These are phyloP conservation scores for Megastigmus dorsalis DNA, from an alignment of 2,888 invertebrate genomes.

Conservation along the genomic window DNA sequence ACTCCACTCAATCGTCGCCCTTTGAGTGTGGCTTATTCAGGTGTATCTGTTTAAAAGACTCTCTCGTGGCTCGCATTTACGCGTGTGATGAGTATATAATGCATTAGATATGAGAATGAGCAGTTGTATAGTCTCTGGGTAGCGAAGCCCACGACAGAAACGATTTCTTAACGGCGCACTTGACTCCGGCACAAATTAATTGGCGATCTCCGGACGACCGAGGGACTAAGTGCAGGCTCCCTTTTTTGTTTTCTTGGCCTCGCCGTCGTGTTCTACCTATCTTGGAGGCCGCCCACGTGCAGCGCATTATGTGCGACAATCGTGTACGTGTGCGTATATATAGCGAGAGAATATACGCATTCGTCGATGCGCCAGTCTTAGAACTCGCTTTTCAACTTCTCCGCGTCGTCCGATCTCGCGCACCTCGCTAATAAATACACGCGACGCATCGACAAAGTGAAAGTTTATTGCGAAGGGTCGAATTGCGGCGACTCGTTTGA, in stretches of 20 bases:
- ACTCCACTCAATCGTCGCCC: conserved; percentile 14
- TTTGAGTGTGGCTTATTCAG: conserved; percentile 39
- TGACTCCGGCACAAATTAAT: conserved; percentile 69
- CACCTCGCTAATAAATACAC: conserved; percentile 1
- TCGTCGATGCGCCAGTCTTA: conserved; percentile 20
- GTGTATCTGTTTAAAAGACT: conserved; percentile 42
- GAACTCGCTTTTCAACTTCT: background rate
- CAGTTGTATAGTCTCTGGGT: too few species aligned
- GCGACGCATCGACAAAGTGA: conserved; percentile 30
- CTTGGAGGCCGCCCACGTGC: conserved; percentile 62
- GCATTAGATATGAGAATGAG: conserved; percentile 40
- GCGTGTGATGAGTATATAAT: conserved; percentile 26
- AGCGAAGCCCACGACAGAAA: too few species aligned
- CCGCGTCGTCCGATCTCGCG: background rate
- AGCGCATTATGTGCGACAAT: conserved; percentile 65
- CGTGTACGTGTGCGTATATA: background rate
- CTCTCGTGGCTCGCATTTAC: too few species aligned
- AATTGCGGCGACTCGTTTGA: too few species aligned
- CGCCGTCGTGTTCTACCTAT: too few species aligned
- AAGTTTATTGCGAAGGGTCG: conserved; percentile 33
- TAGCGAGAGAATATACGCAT: conserved; percentile 17
- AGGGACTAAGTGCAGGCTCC: conserved; percentile 68
- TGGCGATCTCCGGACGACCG: conserved; percentile 66
- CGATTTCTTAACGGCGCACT: conserved; percentile 64
- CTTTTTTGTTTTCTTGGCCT: conserved; percentile 66